Base-by-base conservation (phyloP, 2,888 invertebrate species). In the Dicyrtoma fusca region DNA sequence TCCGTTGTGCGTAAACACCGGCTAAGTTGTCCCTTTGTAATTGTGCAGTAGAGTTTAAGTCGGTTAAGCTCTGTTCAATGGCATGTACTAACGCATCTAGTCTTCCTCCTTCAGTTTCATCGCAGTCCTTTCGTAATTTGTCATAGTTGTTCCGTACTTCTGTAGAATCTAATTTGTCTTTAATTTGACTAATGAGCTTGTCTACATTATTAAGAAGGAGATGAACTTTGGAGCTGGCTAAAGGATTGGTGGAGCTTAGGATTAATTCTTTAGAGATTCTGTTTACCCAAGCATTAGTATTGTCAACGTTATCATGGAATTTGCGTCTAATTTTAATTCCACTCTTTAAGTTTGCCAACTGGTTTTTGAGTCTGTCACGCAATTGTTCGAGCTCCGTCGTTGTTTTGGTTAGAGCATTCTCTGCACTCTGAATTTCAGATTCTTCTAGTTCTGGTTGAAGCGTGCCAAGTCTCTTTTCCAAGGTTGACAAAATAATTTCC, bases 401-500 rank as follows among this genome's bases (percentile, higher is more conserved):
- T 0, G 95, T 84, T 81, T 89, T 88, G 76, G 88, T 88, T 51
- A 95, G 84, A 45, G 90, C 88, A 0, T 88, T 87, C 82, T 93
- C 92, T 63, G 95, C 84, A 82, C 91, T 89, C 78, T 90, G 89
- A 79, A 92, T 90, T 83, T 96, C 96, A 0, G 89, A 88, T 6
- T 91, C 89, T 83, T 95, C 95, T 47, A 96, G 84, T 83, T 95
- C 95, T 73, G 91, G 89, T 81, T 91, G 90, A 85, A 95, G 91
- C 78, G 92, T 92, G 74, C 89, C 88, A 14, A 94, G 89, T 73
- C 94, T 89, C 83, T 92, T 92, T 80, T 92, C 91, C 26, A 96
- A 85, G 0, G 92, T 91, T 80, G 94, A 92, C 72, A 92, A 89
- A 5, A 92, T 87, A 0, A 91, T 88, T 81, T 91, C 90, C 83